phyloP scores from a whole-genome alignment of 1,140 invertebrate species.

The Maconellicoccus hirsutus region DNA sequence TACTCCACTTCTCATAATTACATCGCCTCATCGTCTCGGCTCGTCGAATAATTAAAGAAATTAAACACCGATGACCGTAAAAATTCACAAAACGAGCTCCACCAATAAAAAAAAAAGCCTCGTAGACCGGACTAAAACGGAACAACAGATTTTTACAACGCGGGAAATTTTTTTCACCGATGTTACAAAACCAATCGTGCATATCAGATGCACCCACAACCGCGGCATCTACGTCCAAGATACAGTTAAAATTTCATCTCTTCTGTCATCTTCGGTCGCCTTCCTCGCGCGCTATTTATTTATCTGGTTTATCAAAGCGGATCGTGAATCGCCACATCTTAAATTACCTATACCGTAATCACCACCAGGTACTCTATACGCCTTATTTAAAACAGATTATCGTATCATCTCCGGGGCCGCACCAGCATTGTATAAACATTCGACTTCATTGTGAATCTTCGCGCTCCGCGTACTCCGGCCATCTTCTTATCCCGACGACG shows the following conservation, averaged over 20 bases:
- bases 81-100: neutral
- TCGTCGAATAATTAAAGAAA: neutral
- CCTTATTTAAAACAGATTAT: neutral
- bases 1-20: too few relatives aligned
- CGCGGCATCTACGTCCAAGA: neutral
- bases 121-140: too few relatives aligned
- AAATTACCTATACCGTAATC: slow-evolving; percentile 17
- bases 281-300: neutral
- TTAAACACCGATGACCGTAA: neutral
- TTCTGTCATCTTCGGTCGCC: neutral
- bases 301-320: slow-evolving; percentile 11
- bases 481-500: too few relatives aligned
- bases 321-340: slow-evolving; percentile 1
- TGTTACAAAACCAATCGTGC: neutral
- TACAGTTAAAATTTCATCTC: neutral
- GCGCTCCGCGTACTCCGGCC: too few relatives aligned
- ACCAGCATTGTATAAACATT: neutral
- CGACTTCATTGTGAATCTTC: neutral
- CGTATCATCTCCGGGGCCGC: neutral
- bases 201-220: slow-evolving; percentile 17
- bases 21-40: too few relatives aligned
- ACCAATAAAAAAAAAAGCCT: too few relatives aligned
- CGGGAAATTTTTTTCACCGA: neutral
- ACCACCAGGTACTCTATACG: neutral
- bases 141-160: neutral